Base-by-base conservation (phyloP, 2,888 invertebrate species). In the Drosophila aldrichi region DNA sequence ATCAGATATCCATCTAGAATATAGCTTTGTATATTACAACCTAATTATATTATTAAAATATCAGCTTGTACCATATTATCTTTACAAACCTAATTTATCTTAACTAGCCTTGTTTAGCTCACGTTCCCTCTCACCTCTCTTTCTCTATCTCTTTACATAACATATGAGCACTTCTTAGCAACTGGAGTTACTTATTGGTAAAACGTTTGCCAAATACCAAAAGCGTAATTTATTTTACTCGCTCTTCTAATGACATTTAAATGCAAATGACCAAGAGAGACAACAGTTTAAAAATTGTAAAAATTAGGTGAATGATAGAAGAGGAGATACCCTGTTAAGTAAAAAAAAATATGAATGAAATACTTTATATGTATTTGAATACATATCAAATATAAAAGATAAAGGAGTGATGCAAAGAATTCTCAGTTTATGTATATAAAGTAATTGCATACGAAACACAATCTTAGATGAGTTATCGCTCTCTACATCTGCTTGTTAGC, bases 231-330 rank as follows among this genome's bases (percentile, higher is more conserved):
- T 44, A 67, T 74, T 75, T 76, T 56, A 40, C 38, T 22, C 25
- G 25, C 58, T 52, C 64, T 67, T 63, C 44, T 49, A 86, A 83
- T 83, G 71, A 70, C 5, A 65, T 71, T 74, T 52, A 34, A 70
- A 83, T 83, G 79, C 81, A 86, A 83, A 83, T 81, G 60, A 38
- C 54, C 59, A 49, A 74, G 25, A 34, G 55, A 43, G 64, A 7
- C 55, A 29, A 38, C 63, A 62, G 41, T 58, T 74, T 48, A 14
- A 32, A 68, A 54, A 46, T 18, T 46, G 7, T 54, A 36, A 41
- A 36, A 61, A 43, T 20, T 43, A 38, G 16, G 25, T n/a, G 49
- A 12, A 2, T 25, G 34, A 5, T 29, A 22, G 43, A 56, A 18
- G 2, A 29, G 6, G 0, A 14, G 18, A 61, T 74, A 54, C 60